phyloP scores from a whole-genome alignment of 2,113 vertebrate genomes.

The Prinia subflava region DNA sequence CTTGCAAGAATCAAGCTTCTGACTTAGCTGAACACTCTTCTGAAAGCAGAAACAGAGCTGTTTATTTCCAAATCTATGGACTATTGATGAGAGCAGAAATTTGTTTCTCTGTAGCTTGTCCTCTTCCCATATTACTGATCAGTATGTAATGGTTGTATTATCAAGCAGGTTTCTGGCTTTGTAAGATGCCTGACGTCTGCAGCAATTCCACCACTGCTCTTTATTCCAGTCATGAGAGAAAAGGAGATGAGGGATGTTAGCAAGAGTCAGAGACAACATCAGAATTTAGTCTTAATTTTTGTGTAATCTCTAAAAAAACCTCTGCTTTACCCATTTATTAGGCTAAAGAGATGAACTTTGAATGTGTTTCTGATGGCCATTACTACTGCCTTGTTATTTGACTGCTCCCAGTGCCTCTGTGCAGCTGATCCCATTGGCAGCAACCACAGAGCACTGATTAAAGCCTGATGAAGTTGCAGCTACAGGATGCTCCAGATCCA shows the following conservation, averaged over 20 bases:
- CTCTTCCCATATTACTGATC: not conserved
- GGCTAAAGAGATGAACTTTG: not conserved
- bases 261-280: not conserved
- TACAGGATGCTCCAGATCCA: not conserved
- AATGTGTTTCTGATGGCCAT: not conserved
- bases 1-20: not conserved
- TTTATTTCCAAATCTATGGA: not conserved
- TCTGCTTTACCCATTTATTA: not conserved
- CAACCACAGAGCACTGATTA: accelerated
- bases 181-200: not conserved
- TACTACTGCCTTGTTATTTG: accelerated
- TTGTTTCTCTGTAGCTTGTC: not conserved
- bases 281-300: not conserved
- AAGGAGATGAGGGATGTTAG: not conserved
- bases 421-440: not conserved
- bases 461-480: not conserved
- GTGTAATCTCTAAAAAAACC: not conserved
- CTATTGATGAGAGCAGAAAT: not conserved
- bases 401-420: not conserved
- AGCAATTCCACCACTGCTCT: not conserved
- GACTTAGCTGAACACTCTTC: not conserved
- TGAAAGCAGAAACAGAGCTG: not conserved
- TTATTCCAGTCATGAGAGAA: not conserved
- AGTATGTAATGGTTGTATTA: not conserved
- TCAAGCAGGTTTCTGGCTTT: not conserved